Percentiles rank a stretch among this genome's conserved stretches.
phyloP scores from a whole-genome alignment of 2,888 invertebrate species.

The Theristus sp. region DNA sequence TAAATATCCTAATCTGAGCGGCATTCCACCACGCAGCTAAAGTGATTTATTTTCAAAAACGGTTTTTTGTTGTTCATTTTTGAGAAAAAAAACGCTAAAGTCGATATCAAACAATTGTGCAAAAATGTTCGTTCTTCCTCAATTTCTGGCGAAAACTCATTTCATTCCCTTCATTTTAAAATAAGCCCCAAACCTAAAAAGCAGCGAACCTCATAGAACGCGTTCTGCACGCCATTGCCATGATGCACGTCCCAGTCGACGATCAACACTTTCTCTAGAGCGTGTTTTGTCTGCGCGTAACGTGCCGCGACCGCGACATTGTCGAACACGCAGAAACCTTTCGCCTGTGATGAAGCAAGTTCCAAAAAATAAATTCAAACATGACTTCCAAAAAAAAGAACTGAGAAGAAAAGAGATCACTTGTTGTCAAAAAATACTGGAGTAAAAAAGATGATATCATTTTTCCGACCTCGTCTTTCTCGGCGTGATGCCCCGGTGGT shows the following conservation, averaged over 20 bases:
- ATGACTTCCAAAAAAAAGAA: neutral
- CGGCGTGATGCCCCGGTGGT: conserved; percentile 71
- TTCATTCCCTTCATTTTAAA: too few species aligned
- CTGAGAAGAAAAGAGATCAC: too few species aligned
- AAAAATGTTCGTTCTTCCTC: too few species aligned
- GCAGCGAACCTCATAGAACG: conserved; percentile 7
- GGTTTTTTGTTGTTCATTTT: neutral
- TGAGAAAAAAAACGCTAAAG: neutral
- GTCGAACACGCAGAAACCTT: conserved; percentile 94
- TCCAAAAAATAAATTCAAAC: neutral
- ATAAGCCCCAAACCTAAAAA: too few species aligned
- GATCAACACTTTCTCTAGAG: conserved; percentile 63
- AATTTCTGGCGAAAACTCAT: too few species aligned
- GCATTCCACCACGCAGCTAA: too few species aligned
- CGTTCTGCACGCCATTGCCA: conserved; percentile 9
- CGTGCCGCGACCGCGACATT: conserved; percentile 75
- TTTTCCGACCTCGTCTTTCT: conserved; percentile 49
- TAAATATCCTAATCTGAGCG: too few species aligned
- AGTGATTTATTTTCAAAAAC: neutral
- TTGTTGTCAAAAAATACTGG: too few species aligned
- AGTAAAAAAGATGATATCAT: too few species aligned
- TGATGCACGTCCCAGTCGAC: conserved; percentile 59
- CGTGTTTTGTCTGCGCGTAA: neutral
- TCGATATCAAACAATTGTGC: neutral
- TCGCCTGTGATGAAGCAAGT: neutral